Evolutionary conservation across 2,113 vertebrate species (phyloP).

Genomic region (Nothocercus julius): DNA sequence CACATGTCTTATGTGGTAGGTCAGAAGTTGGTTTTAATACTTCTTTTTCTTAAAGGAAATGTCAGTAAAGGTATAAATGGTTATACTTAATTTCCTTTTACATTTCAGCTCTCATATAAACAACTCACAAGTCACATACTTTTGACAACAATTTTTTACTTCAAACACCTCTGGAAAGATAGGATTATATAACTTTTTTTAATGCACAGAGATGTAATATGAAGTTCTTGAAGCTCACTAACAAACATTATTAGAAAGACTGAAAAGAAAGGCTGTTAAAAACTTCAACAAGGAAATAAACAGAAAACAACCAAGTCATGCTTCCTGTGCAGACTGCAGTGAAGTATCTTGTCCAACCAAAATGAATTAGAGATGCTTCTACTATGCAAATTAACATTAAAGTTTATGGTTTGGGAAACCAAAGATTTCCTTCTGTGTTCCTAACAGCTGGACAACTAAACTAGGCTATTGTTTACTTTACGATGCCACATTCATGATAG

Average conservation of each 20-base stretch:
- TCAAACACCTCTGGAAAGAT: not conserved
- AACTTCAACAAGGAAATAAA: not conserved
- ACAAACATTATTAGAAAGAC: not conserved
- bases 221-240: not conserved
- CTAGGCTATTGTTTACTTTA: constrained; percentile 51
- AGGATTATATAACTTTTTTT: not conserved
- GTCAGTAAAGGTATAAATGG: not conserved
- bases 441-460: constrained; percentile 51
- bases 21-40: not conserved
- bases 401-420: constrained; percentile 45
- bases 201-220: not conserved
- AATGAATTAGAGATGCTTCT: constrained; percentile 24
- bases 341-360: not conserved
- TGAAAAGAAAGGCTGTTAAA: not conserved
- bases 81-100: not conserved
- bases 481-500: constrained; percentile 47
- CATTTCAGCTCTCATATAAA: not conserved
- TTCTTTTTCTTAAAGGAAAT: not conserved
- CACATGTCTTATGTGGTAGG: not conserved
- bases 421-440: constrained; percentile 32
- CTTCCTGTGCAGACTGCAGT: not conserved
- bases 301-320: not conserved
- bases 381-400: constrained; percentile 43
- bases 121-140: not conserved
- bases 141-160: not conserved